These are phyloP conservation scores for Drosophila demipolita DNA, from an alignment of 2,888 invertebrate genomes.

Conservation along the genomic window DNA sequence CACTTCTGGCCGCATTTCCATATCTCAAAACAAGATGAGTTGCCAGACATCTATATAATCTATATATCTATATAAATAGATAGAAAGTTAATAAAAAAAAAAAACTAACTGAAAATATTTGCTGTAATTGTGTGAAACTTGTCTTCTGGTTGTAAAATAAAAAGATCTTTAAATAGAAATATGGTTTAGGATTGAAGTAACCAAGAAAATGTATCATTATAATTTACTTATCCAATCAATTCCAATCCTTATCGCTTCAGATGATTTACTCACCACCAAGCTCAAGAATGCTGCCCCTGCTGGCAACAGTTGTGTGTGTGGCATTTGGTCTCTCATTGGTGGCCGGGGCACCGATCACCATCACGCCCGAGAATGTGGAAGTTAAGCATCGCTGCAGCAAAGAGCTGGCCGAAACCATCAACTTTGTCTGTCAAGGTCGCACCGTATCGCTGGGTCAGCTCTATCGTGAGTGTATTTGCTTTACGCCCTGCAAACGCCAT, in stretches of 20 bases:
- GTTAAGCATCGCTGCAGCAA: conserved; percentile 79
- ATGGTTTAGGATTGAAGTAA: background rate
- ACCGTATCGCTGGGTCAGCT: conserved; percentile 71
- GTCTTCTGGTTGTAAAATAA: background rate
- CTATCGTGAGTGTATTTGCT: conserved; percentile 78
- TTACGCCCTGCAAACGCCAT: background rate
- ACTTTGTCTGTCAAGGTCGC: conserved; percentile 75
- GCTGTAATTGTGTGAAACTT: background rate
- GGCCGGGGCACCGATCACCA: conserved; percentile 39
- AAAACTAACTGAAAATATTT: background rate
- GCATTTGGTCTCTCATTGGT: conserved; percentile 47
- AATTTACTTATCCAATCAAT: background rate
- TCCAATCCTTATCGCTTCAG: conserved; percentile 43
- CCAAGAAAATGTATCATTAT: background rate
- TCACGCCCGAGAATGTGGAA: conserved; percentile 44
- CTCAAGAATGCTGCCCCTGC: conserved; percentile 43
- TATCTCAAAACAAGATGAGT: background rate
- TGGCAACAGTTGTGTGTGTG: conserved; percentile 55
- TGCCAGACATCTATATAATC: background rate
- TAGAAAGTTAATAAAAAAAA: too few relatives aligned
- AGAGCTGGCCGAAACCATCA: conserved; percentile 76
- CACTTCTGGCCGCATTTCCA: background rate
- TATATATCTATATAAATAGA: background rate
- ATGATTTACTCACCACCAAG: conserved; percentile 64
- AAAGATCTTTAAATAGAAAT: background rate